Evolutionary conservation across 2,797 vertebrate genomes (phyloP).

Genomic region (Saxicola maurus): DNA sequence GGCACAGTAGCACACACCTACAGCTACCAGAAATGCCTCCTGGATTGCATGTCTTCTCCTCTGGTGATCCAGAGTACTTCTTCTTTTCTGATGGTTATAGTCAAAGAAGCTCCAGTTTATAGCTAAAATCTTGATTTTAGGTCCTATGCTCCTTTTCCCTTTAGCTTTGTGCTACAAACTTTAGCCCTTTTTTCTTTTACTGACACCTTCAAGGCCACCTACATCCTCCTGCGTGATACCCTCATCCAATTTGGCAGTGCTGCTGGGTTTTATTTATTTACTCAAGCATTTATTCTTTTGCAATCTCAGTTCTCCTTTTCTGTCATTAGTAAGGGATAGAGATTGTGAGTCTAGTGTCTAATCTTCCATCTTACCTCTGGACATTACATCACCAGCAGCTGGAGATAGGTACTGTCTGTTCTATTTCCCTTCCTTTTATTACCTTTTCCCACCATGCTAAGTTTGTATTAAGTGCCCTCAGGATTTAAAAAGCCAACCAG

Average conservation of each 20-base stretch:
- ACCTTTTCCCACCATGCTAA: fast-evolving
- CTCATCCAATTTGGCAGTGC: neutral
- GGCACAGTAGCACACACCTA: neutral
- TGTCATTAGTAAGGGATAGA: neutral
- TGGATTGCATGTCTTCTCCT: neutral
- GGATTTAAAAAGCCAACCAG: neutral
- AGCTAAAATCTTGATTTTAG: neutral
- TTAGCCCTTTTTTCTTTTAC: neutral
- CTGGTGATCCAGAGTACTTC: neutral
- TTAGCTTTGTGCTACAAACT: neutral
- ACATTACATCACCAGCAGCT: neutral
- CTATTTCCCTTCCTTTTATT: neutral
- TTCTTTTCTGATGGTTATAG: neutral
- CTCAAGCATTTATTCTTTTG: neutral
- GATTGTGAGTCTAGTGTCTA: neutral
- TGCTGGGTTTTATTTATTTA: neutral
- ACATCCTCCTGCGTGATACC: fast-evolving
- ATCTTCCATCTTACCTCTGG: neutral
- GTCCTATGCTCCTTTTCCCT: neutral
- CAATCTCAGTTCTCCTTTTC: neutral
- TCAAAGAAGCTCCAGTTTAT: neutral
- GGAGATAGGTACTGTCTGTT: neutral
- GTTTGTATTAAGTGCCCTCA: neutral
- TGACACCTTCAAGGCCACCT: neutral
- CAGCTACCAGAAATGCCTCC: neutral